Conservation (phyloP, 2,113 vertebrate genomes). For the Ammodytes dubius region DNA sequence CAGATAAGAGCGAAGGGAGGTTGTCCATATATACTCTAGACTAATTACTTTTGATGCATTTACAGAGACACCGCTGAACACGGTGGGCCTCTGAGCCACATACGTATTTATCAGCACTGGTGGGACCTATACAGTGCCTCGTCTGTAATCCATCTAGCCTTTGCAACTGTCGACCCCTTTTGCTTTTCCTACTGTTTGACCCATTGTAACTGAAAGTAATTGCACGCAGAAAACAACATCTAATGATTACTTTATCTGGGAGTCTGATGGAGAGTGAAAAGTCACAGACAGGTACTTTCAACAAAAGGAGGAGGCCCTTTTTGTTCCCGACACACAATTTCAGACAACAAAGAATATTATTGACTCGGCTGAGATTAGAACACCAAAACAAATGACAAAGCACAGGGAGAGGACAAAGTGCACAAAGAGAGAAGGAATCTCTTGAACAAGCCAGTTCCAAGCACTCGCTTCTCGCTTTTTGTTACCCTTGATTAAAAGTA, state of each 20-base stretch:
- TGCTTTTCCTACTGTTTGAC: conserved; percentile 81
- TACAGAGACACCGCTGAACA: conserved; percentile 73
- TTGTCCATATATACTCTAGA: conserved; percentile 77
- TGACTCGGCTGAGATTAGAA: conserved; percentile 88
- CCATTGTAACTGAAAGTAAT: conserved; percentile 86
- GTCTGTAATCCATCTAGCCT: conserved; percentile 81
- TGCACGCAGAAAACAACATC: conserved; percentile 87
- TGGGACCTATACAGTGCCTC: conserved; percentile 76
- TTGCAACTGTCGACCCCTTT: conserved; percentile 71
- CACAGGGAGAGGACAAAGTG: conserved; percentile 81
- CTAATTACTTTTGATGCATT: conserved; percentile 83
- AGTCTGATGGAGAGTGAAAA: conserved; percentile 81
- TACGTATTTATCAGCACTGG: conserved; percentile 82
- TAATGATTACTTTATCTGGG: conserved; percentile 88
- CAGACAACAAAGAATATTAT: conserved; percentile 90
- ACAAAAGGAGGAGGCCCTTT: conserved; percentile 81
- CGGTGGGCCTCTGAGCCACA: conserved; percentile 72
- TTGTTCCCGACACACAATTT: conserved; percentile 85
- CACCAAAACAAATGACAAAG: conserved; percentile 87
- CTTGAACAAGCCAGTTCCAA: conserved; percentile 73
- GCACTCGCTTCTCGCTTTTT: conserved; percentile 68
- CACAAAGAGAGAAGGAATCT: conserved; percentile 79
- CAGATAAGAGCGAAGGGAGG: conserved; percentile 71
- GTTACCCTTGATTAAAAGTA: conserved; percentile 85
- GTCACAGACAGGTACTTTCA: conserved; percentile 86